Percentiles rank a stretch among this genome's conserved stretches.
phyloP scores from a whole-genome alignment of 2,888 invertebrate genomes.

The Andrena praecox region DNA sequence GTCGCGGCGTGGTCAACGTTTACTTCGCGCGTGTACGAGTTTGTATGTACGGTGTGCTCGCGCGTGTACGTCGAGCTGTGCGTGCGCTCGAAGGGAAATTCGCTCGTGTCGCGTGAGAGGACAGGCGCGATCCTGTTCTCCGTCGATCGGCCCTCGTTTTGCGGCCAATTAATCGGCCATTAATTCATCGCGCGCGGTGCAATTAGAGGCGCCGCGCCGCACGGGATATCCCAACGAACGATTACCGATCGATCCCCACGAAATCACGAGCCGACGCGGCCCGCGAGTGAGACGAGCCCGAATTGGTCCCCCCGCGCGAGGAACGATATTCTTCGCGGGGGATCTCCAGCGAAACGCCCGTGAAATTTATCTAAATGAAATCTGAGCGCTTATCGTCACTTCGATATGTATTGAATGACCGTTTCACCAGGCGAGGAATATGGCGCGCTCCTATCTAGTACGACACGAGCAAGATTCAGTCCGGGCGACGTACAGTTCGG shows the following conservation, averaged over 20 bases:
- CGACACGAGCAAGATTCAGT: conserved; percentile 58
- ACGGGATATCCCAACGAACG: conserved; percentile 31
- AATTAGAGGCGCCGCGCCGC: conserved; percentile 45
- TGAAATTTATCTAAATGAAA: background rate
- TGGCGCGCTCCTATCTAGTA: background rate
- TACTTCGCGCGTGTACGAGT: conserved; percentile 58
- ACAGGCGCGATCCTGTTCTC: conserved; percentile 37
- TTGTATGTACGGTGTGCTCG: background rate
- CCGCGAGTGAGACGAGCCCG: background rate
- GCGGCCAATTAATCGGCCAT: conserved; percentile 64
- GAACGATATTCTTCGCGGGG: background rate
- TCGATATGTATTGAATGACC: conserved; percentile 10
- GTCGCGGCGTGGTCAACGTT: conserved; percentile 73
- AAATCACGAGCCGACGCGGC: conserved; percentile 5
- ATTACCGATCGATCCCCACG: conserved; percentile 39
- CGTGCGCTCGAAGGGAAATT: conserved; percentile 68
- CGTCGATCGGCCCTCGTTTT: conserved; percentile 62
- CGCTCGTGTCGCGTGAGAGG: conserved; percentile 60
- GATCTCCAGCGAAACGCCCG: background rate
- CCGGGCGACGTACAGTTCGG: conserved; percentile 60
- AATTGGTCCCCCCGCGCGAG: background rate
- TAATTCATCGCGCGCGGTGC: conserved; percentile 58
- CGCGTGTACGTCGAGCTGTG: conserved; percentile 50
- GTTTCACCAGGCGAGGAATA: background rate
- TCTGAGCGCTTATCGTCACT: background rate